Percentiles rank a stretch among this genome's conserved stretches.
These are phyloP conservation scores for Lucilia sericata DNA, from an alignment of 1,140 invertebrate genomes.

Conservation along the genomic window DNA sequence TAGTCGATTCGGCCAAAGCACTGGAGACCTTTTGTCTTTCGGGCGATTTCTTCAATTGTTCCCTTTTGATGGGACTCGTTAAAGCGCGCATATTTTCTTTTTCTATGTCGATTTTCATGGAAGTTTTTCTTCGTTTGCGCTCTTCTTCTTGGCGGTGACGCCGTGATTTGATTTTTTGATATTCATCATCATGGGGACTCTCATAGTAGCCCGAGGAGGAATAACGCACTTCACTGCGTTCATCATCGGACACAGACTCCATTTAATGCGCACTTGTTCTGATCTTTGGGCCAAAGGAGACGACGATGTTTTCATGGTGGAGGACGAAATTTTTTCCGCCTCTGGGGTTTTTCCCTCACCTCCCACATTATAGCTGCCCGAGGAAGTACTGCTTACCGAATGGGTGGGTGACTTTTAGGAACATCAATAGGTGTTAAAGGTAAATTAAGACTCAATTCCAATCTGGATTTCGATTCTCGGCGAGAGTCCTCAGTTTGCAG, in stretches of 20 bases:
- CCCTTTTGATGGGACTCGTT: conserved; percentile 64
- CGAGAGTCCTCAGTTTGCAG: conserved; percentile 54
- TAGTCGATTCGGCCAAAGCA: conserved; percentile 51
- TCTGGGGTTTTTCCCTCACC: not conserved
- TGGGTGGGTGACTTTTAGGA: conserved; percentile 63
- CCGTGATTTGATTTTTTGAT: conserved; percentile 54
- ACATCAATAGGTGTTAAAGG: conserved; percentile 50
- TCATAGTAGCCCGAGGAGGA: conserved; percentile 85
- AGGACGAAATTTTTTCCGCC: not conserved
- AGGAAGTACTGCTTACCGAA: conserved; percentile 75
- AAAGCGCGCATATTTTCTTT: conserved; percentile 65
- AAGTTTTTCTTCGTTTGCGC: conserved; percentile 62
- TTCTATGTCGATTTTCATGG: conserved; percentile 67
- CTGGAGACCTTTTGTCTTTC: conserved; percentile 53
- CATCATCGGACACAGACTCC: conserved; percentile 75
- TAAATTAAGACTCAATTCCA: conserved; percentile 37
- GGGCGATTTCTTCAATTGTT: conserved; percentile 47
- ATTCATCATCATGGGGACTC: conserved; percentile 76
- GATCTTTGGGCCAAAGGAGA: conserved; percentile 8
- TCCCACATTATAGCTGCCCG: conserved; percentile 75
- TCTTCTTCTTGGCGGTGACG: conserved; percentile 64
- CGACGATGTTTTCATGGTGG: not conserved
- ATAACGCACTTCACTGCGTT: conserved; percentile 76
- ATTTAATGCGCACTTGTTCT: conserved; percentile 51
- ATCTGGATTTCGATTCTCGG: conserved; percentile 16